phyloP scores from a whole-genome alignment of 2,797 vertebrate genomes.

The Sebastiscus albofasciatus region DNA sequence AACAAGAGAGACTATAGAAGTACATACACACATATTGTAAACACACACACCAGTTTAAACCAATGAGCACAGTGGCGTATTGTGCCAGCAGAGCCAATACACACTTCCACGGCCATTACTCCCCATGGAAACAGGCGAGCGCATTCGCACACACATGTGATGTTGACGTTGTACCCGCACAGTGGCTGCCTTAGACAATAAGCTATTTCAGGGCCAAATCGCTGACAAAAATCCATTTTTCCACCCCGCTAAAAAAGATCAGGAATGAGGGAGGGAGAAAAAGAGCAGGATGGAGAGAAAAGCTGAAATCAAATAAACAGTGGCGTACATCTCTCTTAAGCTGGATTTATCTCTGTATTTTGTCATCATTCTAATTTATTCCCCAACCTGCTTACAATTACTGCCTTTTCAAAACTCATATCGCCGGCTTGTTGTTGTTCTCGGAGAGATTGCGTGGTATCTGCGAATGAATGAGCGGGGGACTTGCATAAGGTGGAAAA shows the following conservation, averaged over 20 bases:
- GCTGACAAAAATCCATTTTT: constrained; percentile 83
- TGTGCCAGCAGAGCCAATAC: constrained; percentile 75
- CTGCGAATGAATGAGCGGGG: constrained; percentile 71
- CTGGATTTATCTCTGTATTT: constrained; percentile 82
- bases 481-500: constrained; percentile 78
- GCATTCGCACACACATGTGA: constrained; percentile 71
- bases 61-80: constrained; percentile 78
- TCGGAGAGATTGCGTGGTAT: constrained; percentile 73
- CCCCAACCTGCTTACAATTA: constrained; percentile 81
- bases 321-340: constrained; percentile 78
- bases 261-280: constrained; percentile 66
- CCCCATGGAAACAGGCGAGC: constrained; percentile 78
- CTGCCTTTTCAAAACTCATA: constrained; percentile 76
- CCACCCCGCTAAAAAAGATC: constrained; percentile 80
- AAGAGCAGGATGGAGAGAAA: constrained; percentile 59
- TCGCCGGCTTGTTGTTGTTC: constrained; percentile 63
- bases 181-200: constrained; percentile 78
- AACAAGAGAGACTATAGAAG: constrained; percentile 62
- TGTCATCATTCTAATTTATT: constrained; percentile 82
- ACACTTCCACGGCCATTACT: constrained; percentile 79
- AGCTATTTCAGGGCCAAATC: constrained; percentile 83
- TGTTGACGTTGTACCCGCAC: constrained; percentile 73
- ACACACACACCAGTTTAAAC: constrained; percentile 62
- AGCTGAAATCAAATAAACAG: constrained; percentile 79
- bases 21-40: constrained; percentile 35